phyloP scores from a whole-genome alignment of 2,888 invertebrate genomes.

The Volucella inflata region DNA sequence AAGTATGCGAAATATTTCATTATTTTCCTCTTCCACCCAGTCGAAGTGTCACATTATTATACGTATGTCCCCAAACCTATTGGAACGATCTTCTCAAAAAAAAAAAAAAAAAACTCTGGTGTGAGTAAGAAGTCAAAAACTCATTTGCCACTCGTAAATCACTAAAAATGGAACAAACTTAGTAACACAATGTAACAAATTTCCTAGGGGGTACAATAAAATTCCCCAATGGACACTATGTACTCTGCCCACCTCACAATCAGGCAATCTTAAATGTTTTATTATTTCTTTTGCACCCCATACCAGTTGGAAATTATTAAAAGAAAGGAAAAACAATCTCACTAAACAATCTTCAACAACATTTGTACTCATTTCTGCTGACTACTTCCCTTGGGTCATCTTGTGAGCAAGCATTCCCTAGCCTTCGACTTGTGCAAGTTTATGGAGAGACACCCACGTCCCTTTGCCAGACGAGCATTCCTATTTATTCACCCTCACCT shows the following conservation, averaged over 20 bases:
- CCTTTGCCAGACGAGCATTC: constrained; percentile 29
- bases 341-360: constrained; percentile 58
- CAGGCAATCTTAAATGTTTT: neutral
- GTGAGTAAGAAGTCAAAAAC: too few species aligned
- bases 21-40: too few species aligned
- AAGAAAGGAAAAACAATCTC: constrained; percentile 37
- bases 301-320: constrained; percentile 18
- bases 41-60: too few species aligned
- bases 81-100: too few species aligned
- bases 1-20: too few species aligned
- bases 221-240: too few species aligned
- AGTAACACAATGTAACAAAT: too few species aligned
- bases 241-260: neutral
- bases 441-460: constrained; percentile 43
- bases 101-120: too few species aligned
- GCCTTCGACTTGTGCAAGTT: constrained; percentile 44
- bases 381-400: constrained; percentile 68
- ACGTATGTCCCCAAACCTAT: too few species aligned
- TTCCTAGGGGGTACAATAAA: too few species aligned
- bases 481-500: constrained; percentile 10
- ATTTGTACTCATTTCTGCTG: constrained; percentile 64
- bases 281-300: neutral
- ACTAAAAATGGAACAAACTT: too few species aligned
- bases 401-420: constrained; percentile 60
- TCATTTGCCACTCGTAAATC: too few species aligned